Evolutionary conservation across 2,888 invertebrate species (phyloP).

Genomic region (Drosophila subsilvestris): DNA sequence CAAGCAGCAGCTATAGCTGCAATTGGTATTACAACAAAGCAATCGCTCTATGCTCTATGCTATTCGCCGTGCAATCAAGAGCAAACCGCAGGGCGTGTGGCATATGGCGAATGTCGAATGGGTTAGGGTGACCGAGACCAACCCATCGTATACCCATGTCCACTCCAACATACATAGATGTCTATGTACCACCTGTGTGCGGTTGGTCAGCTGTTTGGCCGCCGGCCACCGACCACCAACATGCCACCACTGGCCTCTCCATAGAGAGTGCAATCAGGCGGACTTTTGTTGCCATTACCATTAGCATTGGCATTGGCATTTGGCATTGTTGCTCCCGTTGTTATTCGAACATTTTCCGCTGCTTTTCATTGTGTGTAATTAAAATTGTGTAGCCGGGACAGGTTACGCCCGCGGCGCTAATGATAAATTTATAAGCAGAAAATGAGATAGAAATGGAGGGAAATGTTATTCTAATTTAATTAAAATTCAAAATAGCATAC

Average conservation of each 20-base stretch:
- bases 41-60: constrained; percentile 2
- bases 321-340: constrained; percentile 45
- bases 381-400: constrained; percentile 53
- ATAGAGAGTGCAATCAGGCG: constrained; percentile 65
- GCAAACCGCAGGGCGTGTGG: constrained; percentile 41
- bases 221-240: constrained; percentile 38
- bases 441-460: neutral
- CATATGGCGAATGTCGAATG: constrained; percentile 10
- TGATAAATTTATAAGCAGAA: constrained; percentile 57
- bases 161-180: neutral
- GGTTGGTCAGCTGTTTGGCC: constrained; percentile 72
- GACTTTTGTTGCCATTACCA: constrained; percentile 61
- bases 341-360: constrained; percentile 40
- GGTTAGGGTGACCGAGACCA: constrained; percentile 3
- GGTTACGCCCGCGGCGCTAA: constrained; percentile 48
- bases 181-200: constrained; percentile 29
- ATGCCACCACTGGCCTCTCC: neutral
- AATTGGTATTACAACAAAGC: neutral
- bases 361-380: constrained; percentile 67
- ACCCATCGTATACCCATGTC: neutral
- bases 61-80: constrained; percentile 42
- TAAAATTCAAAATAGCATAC: constrained; percentile 44
- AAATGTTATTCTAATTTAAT: constrained; percentile 49
- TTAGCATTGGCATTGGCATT: constrained; percentile 23
- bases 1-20: neutral